Base-by-base conservation (phyloP, 1,140 invertebrate species). In the Carposina sasakii region DNA sequence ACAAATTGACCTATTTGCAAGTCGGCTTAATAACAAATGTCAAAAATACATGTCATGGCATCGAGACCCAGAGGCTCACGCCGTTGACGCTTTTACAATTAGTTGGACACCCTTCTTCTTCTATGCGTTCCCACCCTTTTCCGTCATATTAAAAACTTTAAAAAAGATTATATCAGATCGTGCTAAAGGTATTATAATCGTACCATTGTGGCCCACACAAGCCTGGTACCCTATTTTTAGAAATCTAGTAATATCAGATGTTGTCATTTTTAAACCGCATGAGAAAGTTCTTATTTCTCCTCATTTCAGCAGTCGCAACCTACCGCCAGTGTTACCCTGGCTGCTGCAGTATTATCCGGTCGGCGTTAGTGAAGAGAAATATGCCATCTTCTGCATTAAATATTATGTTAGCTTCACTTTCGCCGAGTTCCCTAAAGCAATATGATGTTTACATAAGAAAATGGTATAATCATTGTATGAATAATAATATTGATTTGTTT, bases 141-240 rank as follows among this genome's bases (percentile, higher is more conserved):
- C n/a, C 10, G 15, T 58, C 4, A 41, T 59, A 33, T n/a, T 47
- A 19, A 36, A 47, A 37, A 39, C 40, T 12, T n/a, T 59, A 24
- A 19, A 36, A 40, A 54, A 46, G 30, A 55, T 64, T 20, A 52
- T 54, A 19, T 12, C 17, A 33, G 60, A 69, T 21, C 49, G 55
- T 39, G 52, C 57, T 9, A 39, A 13, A 34, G 57, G 52, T 3
- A 52, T 60, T 17, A 6, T 63, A 13, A 43, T 63, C 22, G 57
- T 60, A 2, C 60, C 60, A 17, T 31, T 23, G 9, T 63, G 60
- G 52, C 43, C 33, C 1, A 45, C 48, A 15, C 57, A 63, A 34
- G 21, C 57, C 3, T 60, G 60, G 60, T 63, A 48, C 37, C 60
- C 60, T n/a, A 20, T 56, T 12, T 60, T 37, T 33, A 42, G 17